phyloP scores from a whole-genome alignment of 2,888 invertebrate species.

The Lasius platythorax region DNA sequence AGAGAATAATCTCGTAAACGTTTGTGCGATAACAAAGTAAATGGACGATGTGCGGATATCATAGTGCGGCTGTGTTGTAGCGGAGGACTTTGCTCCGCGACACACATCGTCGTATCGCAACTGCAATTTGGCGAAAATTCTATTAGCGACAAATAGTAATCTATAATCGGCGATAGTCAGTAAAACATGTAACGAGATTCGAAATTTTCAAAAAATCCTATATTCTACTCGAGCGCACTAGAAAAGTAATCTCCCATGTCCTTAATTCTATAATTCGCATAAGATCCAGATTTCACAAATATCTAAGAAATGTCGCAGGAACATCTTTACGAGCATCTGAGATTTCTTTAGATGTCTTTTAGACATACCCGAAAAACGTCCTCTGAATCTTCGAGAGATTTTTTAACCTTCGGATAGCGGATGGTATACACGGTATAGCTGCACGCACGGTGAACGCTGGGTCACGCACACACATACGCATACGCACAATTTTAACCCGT shows the following conservation, averaged over 20 bases:
- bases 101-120: slow-evolving; percentile 5
- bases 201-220: background rate
- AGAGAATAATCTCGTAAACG: slow-evolving; percentile 8
- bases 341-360: background rate
- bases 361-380: background rate
- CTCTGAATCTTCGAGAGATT: background rate
- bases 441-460: too few species aligned
- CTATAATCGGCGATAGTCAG: slow-evolving; percentile 33
- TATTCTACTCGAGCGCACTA: background rate
- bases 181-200: background rate
- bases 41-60: slow-evolving; percentile 16
- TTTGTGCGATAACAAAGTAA: slow-evolving; percentile 40
- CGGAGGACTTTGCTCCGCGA: slow-evolving; percentile 36
- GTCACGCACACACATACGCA: too few species aligned
- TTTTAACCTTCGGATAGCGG: too few species aligned
- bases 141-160: slow-evolving; percentile 24
- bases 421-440: too few species aligned
- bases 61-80: background rate
- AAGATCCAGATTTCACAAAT: background rate
- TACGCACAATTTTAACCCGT: too few species aligned
- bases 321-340: background rate
- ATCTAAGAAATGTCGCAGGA: background rate
- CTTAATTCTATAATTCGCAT: background rate
- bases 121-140: slow-evolving; percentile 16
- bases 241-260: background rate